Evolutionary conservation across 2,797 vertebrate genomes (phyloP), one percentile per base, ranked within the genome.

Genomic region (Betta splendens): DNA sequence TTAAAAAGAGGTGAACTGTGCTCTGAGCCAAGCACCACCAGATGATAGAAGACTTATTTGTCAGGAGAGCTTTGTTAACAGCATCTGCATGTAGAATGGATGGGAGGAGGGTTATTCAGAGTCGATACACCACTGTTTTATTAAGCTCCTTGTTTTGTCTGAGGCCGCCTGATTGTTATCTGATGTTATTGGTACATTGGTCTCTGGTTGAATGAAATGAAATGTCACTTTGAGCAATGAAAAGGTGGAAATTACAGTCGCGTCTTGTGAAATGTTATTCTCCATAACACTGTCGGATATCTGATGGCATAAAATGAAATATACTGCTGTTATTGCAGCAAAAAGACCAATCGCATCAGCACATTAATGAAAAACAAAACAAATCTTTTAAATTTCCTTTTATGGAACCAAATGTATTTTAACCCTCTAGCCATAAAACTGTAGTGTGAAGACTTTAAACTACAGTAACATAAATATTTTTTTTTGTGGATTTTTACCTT

Each of bases 1-100:
- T 53, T 57, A 75, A 58, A 51, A 62, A 32, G 59, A 73, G 62
- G 58, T 51, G 36, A 83, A 52, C 55, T 43, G 43, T 64, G 74
- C 67, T 75, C 55, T 56, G 79, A 79, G 22, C 46, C 25, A 18
- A 49, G 52, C 12, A 11, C 33, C 47, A 22, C 43, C 59, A 22
- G 21, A 63, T 59, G 48, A 67, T 48, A 15, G 47, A n/a, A 51
- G 38, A 28, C 15, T 9, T 28, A 44, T 50, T 53, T 35, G 31
- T 44, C 29, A 53, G 15, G 20, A 59, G 31, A 23, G 39, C 26
- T 28, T 26, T 59, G 6, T 46, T 32, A 65, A 42, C 23, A 7
- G 20, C 35, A 45, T 50, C 58, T 50, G 32, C 36, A 23, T 45
- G 43, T 20, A 38, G 5, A 47, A 53, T 15, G 20, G 32, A 40